Evolutionary conservation across 2,113 vertebrate species (phyloP), one percentile per base, ranked within the genome.

Genomic region (Thomomys bottae): DNA sequence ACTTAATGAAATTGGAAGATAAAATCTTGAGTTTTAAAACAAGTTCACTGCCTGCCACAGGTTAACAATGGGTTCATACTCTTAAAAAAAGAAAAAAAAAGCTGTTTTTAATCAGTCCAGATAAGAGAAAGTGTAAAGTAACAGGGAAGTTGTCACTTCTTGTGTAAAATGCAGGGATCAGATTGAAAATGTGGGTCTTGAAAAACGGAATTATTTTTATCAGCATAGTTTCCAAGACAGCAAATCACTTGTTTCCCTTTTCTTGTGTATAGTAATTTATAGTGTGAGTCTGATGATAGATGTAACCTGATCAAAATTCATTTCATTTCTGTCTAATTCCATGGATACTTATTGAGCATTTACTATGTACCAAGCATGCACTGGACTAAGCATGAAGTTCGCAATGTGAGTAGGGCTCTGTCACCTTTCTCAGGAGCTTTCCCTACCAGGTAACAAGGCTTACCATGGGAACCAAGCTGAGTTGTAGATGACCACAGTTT

Each of bases 111-210:
- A 45, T 57, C 70, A 71, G 8, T 42, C 34, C 40, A 75, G 32
- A 32, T 86, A 80, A 79, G 72, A 95, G 57, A 83, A 70, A 93
- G 18, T 30, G 36, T 67, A 36, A 93, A 63, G 54, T 66, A 75
- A 83, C 45, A 49, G 36, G 68, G 21, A 92, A 92, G 30, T 67
- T 76, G 64, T 36, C 67, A 45, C 24, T 88, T 90, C 42, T 61
- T 64, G 21, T n/a, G 8, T 68, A 54, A 80, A 83, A 76, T n/a
- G 21, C 4, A 80, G 63, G 5, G 12, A 68, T 78, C 78, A 21
- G 34, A 67, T 90, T 30, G 78, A 72, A 93, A 94, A 75, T 5
- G 32, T 59, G 59, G 23, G 30, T 63, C 32, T 94, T 88, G 17
- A 63, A 67, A 59, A 82, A 87, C 89, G 15, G 34, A 79, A 70